These are phyloP conservation scores for Menura novaehollandiae DNA, from an alignment of 2,113 vertebrate genomes.

Conservation along the genomic window DNA sequence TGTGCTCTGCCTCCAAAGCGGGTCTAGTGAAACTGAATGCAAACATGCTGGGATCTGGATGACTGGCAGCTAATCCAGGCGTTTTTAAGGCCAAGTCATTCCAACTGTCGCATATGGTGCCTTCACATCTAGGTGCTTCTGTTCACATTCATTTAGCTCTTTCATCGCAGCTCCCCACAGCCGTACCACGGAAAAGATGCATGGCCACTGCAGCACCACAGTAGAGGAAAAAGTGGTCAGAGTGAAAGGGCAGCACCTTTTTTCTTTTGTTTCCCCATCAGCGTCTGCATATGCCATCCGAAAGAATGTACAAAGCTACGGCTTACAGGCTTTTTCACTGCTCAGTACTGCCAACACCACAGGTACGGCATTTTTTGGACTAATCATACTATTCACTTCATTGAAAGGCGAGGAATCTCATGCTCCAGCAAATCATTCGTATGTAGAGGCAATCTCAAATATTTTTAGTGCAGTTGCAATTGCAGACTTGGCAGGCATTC, in stretches of 20 bases:
- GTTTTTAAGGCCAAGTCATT: background rate
- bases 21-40: rapidly evolving
- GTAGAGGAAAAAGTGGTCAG: background rate
- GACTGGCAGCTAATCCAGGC: background rate
- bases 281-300: background rate
- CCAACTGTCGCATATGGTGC: background rate
- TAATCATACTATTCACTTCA: background rate
- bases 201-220: rapidly evolving
- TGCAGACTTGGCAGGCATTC: background rate
- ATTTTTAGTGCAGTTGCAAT: background rate
- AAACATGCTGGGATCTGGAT: background rate
- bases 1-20: background rate
- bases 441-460: background rate
- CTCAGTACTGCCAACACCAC: background rate
- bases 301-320: rapidly evolving
- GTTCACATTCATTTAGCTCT: background rate
- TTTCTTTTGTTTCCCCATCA: rapidly evolving
- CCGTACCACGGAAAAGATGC: background rate
- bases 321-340: background rate
- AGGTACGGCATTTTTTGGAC: background rate
- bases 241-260: background rate
- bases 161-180: background rate
- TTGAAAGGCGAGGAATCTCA: background rate
- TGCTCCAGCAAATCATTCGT: background rate
- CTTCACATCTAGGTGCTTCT: background rate